Evolutionary conservation across 2,888 invertebrate genomes (phyloP), one percentile per base, ranked within the genome.

Genomic region (Spisula subtruncata): DNA sequence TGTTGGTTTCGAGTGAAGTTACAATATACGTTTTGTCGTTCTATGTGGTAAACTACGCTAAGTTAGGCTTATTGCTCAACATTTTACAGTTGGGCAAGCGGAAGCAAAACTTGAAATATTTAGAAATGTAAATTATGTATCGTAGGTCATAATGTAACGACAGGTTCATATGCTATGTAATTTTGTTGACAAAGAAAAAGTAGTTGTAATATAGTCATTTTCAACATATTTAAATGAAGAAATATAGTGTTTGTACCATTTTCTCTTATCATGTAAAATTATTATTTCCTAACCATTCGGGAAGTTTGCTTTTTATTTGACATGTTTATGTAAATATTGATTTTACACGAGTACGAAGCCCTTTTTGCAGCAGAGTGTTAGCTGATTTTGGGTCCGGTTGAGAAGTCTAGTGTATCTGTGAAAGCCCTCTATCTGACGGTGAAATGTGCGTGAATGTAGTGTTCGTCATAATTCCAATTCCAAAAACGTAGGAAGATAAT

Each of bases 301-400:
- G 92, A 88, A 92, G 92, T 92, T 92, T 88, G 85, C 88, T 89
- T 90, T 92, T 92, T 88, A 88, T 89, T 89, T 91, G 92, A 89
- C 75, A 86, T 51, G 81, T 80, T 88, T 88, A 83, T 90, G 86
- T 84, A 91, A 88, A 91, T 85, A 83, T 32, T 25, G 75, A 75
- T 75, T 75, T 51, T 83, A 41, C 35, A 46, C 35, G n/a, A 85
- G 41, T 79, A 71, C 51, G 48, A 75, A 54, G 80, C 83, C 87
- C 87, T 88, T 60, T 25, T 60, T 88, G 87, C 87, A 88, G 87
- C 87, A 79, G 46, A 10, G 32, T 75, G 75, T 35, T 29, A 29
- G 29, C 29, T 25, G 71, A 71, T 8, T 25, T 10, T 75, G 29
- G 29, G 75, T 32, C 8, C 2, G 75, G 75, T 8, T 75, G 75